A percentile compares a stretch with the other conserved stretches of the same genome.
Conservation (phyloP, 2,797 vertebrate genomes). For the Tokudaia tokunoshimensis region DNA sequence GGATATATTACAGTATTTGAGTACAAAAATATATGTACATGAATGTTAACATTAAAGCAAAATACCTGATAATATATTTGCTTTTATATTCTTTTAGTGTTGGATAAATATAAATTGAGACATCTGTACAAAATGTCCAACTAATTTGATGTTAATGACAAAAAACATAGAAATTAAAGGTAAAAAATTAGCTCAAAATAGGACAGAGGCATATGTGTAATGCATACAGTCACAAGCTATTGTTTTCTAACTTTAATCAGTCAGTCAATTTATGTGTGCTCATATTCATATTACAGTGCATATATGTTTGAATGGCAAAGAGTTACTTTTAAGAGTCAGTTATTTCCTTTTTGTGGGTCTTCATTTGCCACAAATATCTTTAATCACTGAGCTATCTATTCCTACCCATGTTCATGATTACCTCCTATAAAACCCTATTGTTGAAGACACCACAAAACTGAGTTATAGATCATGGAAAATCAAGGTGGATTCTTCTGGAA, state of each 20-base stretch:
- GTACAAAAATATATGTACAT: background rate
- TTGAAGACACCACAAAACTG: background rate
- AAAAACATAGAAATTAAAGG: background rate
- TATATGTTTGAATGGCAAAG: background rate
- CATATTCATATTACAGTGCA: too few relatives aligned
- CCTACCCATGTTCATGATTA: background rate
- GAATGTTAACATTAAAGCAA: background rate
- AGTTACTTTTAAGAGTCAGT: background rate
- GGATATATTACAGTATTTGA: background rate
- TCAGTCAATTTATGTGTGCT: background rate
- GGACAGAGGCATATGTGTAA: background rate
- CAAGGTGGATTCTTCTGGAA: background rate
- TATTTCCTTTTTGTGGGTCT: background rate
- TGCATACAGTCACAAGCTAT: background rate
- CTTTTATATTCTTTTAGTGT: background rate
- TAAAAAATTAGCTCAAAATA: background rate
- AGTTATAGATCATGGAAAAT: background rate
- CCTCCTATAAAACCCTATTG: background rate
- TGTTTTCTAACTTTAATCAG: background rate
- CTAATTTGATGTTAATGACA: background rate
- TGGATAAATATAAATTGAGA: background rate
- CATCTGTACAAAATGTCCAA: background rate
- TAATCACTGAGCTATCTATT: background rate
- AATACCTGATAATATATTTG: background rate
- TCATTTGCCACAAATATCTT: background rate